A percentile compares a stretch with the other conserved stretches of the same genome.
Evolutionary conservation across 2,113 vertebrate species (phyloP).

Genomic region (Delphinapterus leucas): DNA sequence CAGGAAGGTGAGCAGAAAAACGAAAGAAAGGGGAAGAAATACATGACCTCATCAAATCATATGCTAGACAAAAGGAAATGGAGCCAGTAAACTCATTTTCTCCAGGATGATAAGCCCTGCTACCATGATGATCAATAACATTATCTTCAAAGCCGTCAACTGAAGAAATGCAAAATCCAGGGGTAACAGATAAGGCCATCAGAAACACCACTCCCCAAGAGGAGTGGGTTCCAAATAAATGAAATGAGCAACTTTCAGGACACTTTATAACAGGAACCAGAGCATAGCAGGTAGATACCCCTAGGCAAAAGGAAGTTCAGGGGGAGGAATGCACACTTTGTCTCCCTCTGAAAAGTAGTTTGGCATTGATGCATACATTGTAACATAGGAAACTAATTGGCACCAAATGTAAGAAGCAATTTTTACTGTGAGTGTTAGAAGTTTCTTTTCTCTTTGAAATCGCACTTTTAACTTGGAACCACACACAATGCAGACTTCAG

Average conservation of each 20-base stretch:
- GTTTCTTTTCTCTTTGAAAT: constrained; percentile 25
- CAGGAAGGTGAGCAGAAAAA: not conserved
- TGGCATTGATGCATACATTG: not conserved
- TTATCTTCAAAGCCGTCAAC: constrained; percentile 14
- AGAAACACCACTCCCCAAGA: not conserved
- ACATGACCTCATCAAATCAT: constrained; percentile 39
- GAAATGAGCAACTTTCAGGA: not conserved
- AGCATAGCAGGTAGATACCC: not conserved
- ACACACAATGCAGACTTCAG: not conserved
- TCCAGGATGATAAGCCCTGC: not conserved
- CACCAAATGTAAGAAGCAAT: constrained; percentile 9
- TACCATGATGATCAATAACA: not conserved
- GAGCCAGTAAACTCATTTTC: constrained; percentile 64
- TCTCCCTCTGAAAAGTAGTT: not conserved
- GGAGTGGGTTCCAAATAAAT: not conserved
- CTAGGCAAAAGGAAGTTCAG: not conserved
- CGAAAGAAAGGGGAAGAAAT: constrained; percentile 10
- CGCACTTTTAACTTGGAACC: constrained; percentile 36
- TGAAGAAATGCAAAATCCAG: constrained; percentile 41
- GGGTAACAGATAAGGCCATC: not conserved
- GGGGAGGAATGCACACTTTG: not conserved
- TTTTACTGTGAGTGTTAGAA: constrained; percentile 19
- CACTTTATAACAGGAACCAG: not conserved
- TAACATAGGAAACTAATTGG: constrained; percentile 15
- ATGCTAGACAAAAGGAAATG: constrained; percentile 46